Evolutionary conservation across 2,888 invertebrate species (phyloP).

Genomic region (Eupsilia transversa): DNA sequence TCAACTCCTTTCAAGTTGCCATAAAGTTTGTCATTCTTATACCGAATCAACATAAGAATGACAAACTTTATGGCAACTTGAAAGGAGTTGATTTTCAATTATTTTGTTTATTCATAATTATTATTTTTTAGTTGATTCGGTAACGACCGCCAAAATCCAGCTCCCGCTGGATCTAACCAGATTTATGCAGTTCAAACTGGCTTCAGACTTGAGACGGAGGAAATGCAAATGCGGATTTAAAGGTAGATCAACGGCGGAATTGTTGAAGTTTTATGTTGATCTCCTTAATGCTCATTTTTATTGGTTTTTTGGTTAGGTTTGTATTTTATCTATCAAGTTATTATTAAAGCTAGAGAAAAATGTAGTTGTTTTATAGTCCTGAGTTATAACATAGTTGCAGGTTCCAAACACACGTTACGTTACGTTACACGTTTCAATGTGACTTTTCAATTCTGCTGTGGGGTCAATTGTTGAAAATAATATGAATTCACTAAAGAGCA

Average conservation of each 20-base stretch:
- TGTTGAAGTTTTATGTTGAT: conserved; percentile 69
- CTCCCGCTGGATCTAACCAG: conserved; percentile 74
- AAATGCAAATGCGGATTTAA: conserved; percentile 75
- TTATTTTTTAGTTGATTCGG: conserved; percentile 58
- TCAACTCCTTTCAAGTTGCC: conserved; percentile 31
- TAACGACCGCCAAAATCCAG: conserved; percentile 70
- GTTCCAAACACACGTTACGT: too few species aligned
- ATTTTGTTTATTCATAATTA: too few species aligned
- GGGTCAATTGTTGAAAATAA: not conserved
- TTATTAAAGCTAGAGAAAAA: not conserved
- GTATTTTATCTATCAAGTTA: conserved; percentile 8
- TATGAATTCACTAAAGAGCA: not conserved
- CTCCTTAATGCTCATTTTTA: conserved; percentile 45
- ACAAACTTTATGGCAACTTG: conserved; percentile 35
- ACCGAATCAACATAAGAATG: too few species aligned
- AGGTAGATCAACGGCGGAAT: conserved; percentile 71
- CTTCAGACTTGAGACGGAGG: conserved; percentile 65
- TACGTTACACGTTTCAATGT: not conserved
- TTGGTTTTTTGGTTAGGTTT: not conserved
- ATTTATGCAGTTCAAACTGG: conserved; percentile 77
- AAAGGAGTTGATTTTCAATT: conserved; percentile 41
- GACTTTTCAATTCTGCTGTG: not conserved
- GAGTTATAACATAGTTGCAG: not conserved
- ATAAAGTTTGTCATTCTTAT: conserved; percentile 42
- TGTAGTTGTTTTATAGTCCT: not conserved